phyloP scores from a whole-genome alignment of 2,888 invertebrate genomes.

The Leptopilina myrica region DNA sequence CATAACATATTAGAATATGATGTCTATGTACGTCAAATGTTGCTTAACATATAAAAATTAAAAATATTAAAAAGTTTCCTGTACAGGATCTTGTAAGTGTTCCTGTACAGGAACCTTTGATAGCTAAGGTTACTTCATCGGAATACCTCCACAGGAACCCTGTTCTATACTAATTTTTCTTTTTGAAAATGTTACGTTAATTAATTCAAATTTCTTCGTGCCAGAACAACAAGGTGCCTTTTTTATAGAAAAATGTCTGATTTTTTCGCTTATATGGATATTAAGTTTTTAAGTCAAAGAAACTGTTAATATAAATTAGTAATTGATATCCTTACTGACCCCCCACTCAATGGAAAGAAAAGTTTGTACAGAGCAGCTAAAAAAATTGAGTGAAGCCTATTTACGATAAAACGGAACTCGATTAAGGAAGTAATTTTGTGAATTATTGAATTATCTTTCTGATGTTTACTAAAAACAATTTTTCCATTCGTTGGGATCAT shows the following conservation, averaged over 20 bases:
- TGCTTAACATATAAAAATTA: too few relatives aligned
- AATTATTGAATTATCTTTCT: constrained; percentile 64
- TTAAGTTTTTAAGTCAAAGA: constrained; percentile 24
- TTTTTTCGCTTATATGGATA: constrained; percentile 5
- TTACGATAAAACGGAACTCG: constrained; percentile 60
- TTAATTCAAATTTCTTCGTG: constrained; percentile 66
- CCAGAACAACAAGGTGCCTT: constrained; percentile 65
- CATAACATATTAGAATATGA: too few relatives aligned
- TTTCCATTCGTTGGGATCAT: too few relatives aligned
- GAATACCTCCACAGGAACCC: too few relatives aligned
- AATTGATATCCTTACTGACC: constrained; percentile 53
- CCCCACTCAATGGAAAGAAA: constrained; percentile 50
- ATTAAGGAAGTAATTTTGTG: constrained; percentile 58
- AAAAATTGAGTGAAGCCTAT: constrained; percentile 62
- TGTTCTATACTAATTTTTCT: too few relatives aligned
- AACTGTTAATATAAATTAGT: constrained; percentile 47
- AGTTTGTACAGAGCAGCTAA: constrained; percentile 56
- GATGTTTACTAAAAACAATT: too few relatives aligned
- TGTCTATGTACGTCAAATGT: too few relatives aligned
- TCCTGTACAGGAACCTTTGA: too few relatives aligned
- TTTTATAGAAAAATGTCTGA: constrained; percentile 39
- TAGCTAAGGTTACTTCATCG: too few relatives aligned
- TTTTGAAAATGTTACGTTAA: constrained; percentile 57
- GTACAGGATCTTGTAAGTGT: too few relatives aligned
- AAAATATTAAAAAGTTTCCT: too few relatives aligned